Evolutionary conservation across 1,140 invertebrate species (phyloP), one percentile per base, ranked within the genome.

Genomic region (Dendrolimus punctatus): DNA sequence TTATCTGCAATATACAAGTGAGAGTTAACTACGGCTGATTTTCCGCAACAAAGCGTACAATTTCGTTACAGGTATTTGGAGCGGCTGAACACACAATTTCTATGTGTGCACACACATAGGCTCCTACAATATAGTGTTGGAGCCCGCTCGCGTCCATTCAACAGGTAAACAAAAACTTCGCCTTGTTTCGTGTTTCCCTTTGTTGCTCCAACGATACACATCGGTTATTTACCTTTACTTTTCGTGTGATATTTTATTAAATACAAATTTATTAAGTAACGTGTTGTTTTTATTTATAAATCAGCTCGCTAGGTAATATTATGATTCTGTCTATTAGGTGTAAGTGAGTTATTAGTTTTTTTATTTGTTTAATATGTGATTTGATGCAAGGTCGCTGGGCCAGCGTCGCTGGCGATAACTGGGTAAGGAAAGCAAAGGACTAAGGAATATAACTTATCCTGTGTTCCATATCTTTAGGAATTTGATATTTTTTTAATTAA

Each of bases 121-220:
- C 7, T 8, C 4, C 3, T 42, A 42, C 4, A 42, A 7, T 51
- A 41, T 51, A 36, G 8, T 8, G 47, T 49, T 10, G 36, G 5
- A 41, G 41, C 40, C 40, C 23, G 23, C 23, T 36, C 51, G 44
- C 41, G 55, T n/a, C 49, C 55, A 52, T 40, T 57, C 60, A 62
- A 62, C 60, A 62, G 60, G 60, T 57, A 62, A 62, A 62, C 52
- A 62, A 55, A 58, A 54, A 54, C 42, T 53, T 53, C 45, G 46
- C 40, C 48, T 48, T 46, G 46, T 45, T 23, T 23, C 23, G 23
- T 23, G 23, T 23, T 43, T 40, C 49, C 40, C 48, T 50, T 51
- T 43, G 44, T 39, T 8, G 23, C 46, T 36, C 51, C 42, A 8
- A 23, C 49, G 46, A 52, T 60, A 49, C 46, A 44, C 49, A 55